phyloP scores from a whole-genome alignment of 2,113 vertebrate genomes.

The Psephotus haematonotus region DNA sequence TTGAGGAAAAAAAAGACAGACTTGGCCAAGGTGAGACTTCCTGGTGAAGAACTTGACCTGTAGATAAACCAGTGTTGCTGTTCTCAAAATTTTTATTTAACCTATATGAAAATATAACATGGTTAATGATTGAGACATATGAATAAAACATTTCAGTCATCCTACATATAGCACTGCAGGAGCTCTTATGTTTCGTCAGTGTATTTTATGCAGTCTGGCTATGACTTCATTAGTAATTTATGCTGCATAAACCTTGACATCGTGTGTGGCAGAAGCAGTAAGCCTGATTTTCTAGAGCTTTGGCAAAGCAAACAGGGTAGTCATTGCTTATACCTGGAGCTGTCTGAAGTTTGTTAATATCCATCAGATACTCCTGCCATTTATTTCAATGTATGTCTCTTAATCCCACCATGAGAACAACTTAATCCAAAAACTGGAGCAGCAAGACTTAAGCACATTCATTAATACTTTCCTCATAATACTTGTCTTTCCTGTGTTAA shows the following conservation, averaged over 20 bases:
- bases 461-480: slow-evolving; percentile 37
- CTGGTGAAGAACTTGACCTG: neutral
- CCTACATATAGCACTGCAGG: neutral
- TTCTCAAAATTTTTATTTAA: neutral
- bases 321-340: neutral
- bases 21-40: neutral
- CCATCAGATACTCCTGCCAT: neutral
- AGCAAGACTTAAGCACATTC: slow-evolving; percentile 34
- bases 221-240: neutral
- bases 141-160: neutral
- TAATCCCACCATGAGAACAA: slow-evolving; percentile 38
- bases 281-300: neutral
- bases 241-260: neutral
- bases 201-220: neutral
- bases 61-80: neutral
- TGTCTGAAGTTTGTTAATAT: slow-evolving; percentile 19
- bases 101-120: neutral
- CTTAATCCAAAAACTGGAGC: neutral
- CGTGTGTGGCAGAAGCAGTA: neutral
- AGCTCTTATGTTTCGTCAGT: neutral
- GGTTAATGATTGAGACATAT: neutral
- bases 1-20: fast-evolving
- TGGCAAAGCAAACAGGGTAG: neutral
- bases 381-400: slow-evolving; percentile 1
- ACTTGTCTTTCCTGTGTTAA: slow-evolving; percentile 38